These are phyloP conservation scores for Sarcophaga peregrina DNA, from an alignment of 1,140 invertebrate genomes.

Conservation along the genomic window DNA sequence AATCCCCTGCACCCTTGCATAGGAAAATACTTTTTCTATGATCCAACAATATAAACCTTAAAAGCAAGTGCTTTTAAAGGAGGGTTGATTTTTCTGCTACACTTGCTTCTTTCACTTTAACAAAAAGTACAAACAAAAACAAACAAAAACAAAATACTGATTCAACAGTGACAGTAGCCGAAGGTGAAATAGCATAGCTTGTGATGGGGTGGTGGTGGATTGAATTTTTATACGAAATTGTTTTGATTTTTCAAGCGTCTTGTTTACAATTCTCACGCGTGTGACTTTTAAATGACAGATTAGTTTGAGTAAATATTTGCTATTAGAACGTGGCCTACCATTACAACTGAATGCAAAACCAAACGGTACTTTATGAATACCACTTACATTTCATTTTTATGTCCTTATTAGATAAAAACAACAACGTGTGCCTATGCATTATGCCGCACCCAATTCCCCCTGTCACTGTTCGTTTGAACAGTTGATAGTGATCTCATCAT, in stretches of 20 bases:
- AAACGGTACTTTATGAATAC: constrained; percentile 31
- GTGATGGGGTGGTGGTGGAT: constrained; percentile 20
- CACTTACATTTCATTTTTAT: constrained; percentile 41
- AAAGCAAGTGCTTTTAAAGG: background rate
- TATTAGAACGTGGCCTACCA: constrained; percentile 49
- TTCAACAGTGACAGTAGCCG: too few species aligned
- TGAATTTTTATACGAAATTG: background rate
- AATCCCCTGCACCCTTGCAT: too few species aligned
- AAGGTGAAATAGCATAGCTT: background rate
- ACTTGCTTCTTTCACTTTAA: constrained; percentile 25
- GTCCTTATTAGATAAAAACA: constrained; percentile 61
- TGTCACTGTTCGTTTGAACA: background rate
- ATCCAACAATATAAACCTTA: background rate
- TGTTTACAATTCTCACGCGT: constrained; percentile 67
- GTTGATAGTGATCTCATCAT: constrained; percentile 37
- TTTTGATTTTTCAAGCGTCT: constrained; percentile 45
- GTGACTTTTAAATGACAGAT: constrained; percentile 67
- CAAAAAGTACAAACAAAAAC: background rate
- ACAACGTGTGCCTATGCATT: background rate
- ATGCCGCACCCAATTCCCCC: background rate
- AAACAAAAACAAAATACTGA: too few species aligned
- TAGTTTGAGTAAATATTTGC: constrained; percentile 65
- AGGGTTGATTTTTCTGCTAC: background rate
- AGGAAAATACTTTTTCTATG: constrained; percentile 10
- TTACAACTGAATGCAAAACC: background rate